phyloP scores from a whole-genome alignment of 2,888 invertebrate species.

The Brenthis ino region DNA sequence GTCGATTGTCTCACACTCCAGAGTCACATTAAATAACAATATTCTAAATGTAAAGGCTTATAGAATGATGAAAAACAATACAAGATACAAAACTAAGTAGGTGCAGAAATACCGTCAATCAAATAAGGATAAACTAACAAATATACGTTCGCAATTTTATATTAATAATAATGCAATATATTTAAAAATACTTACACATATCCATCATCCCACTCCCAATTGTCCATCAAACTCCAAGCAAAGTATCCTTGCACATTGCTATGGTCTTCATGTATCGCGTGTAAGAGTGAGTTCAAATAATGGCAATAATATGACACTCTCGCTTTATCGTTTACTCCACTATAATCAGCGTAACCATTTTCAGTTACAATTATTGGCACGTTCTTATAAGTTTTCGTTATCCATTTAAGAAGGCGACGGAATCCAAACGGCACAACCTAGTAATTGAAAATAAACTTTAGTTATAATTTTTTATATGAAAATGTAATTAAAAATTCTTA shows the following conservation, averaged over 20 bases:
- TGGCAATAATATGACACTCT: slow-evolving; percentile 83
- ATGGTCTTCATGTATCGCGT: slow-evolving; percentile 81
- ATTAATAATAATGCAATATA: neutral
- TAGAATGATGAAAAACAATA: no score
- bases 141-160: neutral
- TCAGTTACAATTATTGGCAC: slow-evolving; percentile 81
- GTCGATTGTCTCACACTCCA: no score
- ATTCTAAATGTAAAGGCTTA: no score
- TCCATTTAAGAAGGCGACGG: slow-evolving; percentile 78
- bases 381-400: slow-evolving; percentile 77
- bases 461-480: neutral
- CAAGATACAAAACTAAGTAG: no score
- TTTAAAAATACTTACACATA: slow-evolving; percentile 83
- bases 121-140: no score
- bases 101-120: no score
- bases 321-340: slow-evolving; percentile 75
- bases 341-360: slow-evolving; percentile 79
- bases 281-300: slow-evolving; percentile 73
- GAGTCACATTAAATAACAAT: no score
- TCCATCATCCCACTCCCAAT: slow-evolving; percentile 91
- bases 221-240: slow-evolving; percentile 92
- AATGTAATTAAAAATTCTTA: neutral
- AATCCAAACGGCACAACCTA: slow-evolving; percentile 84
- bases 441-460: slow-evolving; percentile 29
- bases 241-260: slow-evolving; percentile 87